phyloP scores from a whole-genome alignment of 1,140 invertebrate species.

The Anagrus nilaparvatae region DNA sequence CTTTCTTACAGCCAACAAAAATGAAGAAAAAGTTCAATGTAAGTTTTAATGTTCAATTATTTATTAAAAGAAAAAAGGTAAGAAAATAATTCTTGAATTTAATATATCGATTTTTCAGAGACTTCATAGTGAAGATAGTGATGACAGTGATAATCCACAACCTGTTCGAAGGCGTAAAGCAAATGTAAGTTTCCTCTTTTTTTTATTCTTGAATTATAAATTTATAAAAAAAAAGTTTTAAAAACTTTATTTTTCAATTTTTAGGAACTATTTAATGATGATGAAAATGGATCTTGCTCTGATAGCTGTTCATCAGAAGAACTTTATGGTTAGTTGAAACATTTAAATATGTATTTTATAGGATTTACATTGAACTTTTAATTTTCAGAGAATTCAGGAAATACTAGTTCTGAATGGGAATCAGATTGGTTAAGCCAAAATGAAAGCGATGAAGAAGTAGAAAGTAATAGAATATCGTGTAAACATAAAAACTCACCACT shows the following conservation, averaged over 20 bases:
- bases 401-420: constrained; percentile 31
- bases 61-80: no score
- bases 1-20: not conserved
- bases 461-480: constrained; percentile 12
- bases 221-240: not conserved
- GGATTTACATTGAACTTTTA: not conserved
- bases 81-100: not conserved
- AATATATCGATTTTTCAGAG: no score
- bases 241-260: constrained; percentile 11
- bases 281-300: constrained; percentile 29
- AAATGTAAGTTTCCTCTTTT: no score
- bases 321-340: not conserved
- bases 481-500: constrained; percentile 8
- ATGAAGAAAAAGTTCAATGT: constrained; percentile 28
- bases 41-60: constrained; percentile 14
- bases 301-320: constrained; percentile 17
- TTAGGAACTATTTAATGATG: constrained; percentile 31
- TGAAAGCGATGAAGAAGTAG: constrained; percentile 13
- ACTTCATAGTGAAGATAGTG: no score
- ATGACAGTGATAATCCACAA: no score
- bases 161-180: no score
- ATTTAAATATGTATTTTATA: constrained; percentile 8
- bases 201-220: no score
- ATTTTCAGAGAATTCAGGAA: constrained; percentile 17
- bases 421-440: constrained; percentile 35